Evolutionary conservation across 2,888 invertebrate genomes (phyloP), one percentile per base, ranked within the genome.

Genomic region (Thera obeliscata): DNA sequence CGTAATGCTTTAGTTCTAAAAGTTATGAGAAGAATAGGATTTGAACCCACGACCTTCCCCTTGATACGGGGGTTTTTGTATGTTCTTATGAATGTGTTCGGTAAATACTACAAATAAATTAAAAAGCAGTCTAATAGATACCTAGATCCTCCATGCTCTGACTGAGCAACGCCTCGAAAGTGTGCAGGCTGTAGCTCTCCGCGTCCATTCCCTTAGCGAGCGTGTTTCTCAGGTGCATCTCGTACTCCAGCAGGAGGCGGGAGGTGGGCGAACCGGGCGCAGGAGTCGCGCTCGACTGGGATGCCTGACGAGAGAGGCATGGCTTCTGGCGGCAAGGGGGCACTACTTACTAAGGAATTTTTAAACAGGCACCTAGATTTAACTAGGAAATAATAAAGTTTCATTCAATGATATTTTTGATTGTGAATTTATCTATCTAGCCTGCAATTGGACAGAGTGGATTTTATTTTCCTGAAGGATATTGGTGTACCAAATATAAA

Each of bases 121-220:
- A 22, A 22, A 22, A 22, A 22, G 22, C 22, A 22, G 22, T 22
- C 22, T 22, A 22, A 22, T 22, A 22, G 22, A 22, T 87, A 97
- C 97, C 98, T 91, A 98, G 94, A 93, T 98, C 98, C 90, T 98
- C 98, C 98, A 98, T 98, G 92, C 98, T 98, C 91, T 98, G 98
- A 62, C 98, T 97, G 72, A 98, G 94, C 70, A 98, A 94, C 66
- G 98, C 98, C 91, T 98, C 98, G 83, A 98, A 98, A 0, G 98
- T 98, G 85, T 98, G 98, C 76, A 98, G 94, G 86, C 98, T 98
- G 90, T 98, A 98, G 86, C 98, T 98, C 90, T 98, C 98, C 6
- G 98, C 98, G 82, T 98, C 98, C 97, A 98, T 97, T 75, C 98
- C 98, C 88, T 98, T 98, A 74, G 98, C 98, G 72, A 98, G 93